Percentiles rank a stretch among this genome's conserved stretches.
Evolutionary conservation across 2,113 vertebrate species (phyloP).

Genomic region (Tringa solitaria): DNA sequence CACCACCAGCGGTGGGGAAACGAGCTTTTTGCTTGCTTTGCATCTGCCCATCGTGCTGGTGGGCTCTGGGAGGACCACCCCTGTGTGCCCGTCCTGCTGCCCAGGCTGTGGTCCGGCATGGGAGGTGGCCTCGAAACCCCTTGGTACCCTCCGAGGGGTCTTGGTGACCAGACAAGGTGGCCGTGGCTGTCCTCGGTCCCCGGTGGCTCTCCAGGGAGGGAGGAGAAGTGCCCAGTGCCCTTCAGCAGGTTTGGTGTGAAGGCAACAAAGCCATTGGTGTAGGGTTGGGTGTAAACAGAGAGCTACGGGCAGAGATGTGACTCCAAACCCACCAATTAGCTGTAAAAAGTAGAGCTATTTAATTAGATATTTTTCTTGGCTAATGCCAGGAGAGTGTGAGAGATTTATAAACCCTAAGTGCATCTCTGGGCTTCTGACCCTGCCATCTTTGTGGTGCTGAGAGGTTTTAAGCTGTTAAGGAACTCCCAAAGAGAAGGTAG

Average conservation of each 20-base stretch:
- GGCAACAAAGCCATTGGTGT: neutral
- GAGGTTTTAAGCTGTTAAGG: neutral
- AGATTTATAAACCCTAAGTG: neutral
- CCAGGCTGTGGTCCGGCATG: rapidly evolving
- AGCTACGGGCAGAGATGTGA: neutral
- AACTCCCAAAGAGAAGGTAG: neutral
- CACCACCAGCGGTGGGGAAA: neutral
- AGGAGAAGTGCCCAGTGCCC: neutral
- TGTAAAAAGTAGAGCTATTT: neutral
- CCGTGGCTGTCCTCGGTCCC: neutral
- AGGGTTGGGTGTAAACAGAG: rapidly evolving
- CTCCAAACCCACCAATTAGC: neutral
- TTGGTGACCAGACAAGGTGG: rapidly evolving
- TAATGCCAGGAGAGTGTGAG: neutral
- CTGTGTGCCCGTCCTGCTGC: neutral
- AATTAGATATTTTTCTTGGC: neutral
- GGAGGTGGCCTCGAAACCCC: rapidly evolving
- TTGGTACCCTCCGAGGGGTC: neutral
- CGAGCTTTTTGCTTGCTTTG: rapidly evolving
- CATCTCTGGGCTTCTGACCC: neutral
- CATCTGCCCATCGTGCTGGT: rapidly evolving
- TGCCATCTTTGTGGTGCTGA: neutral
- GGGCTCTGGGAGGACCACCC: neutral
- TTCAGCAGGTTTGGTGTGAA: rapidly evolving
- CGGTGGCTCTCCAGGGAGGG: neutral